Percentiles rank a stretch among this genome's conserved stretches.
phyloP scores from a whole-genome alignment of 2,888 invertebrate species.

The Pseudoips prasinana region DNA sequence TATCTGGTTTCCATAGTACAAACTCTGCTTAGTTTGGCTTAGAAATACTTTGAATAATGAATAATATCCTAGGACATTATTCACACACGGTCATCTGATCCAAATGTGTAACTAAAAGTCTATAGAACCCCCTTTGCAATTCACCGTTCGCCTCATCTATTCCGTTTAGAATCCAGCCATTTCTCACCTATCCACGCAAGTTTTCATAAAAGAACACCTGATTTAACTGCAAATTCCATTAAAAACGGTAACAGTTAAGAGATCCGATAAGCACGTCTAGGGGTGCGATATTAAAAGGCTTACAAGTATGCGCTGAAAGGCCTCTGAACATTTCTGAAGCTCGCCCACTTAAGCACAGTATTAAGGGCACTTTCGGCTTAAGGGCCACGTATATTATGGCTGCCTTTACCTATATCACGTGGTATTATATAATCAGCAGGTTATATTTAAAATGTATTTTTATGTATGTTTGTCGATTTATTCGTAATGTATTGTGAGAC shows the following conservation, averaged over 20 bases:
- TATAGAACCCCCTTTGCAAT: no score
- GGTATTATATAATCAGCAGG: slow-evolving; percentile 30
- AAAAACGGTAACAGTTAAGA: slow-evolving; percentile 59
- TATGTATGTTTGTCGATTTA: no score
- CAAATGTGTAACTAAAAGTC: no score
- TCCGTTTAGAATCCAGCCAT: no score
- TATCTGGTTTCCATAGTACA: no score
- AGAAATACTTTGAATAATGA: no score
- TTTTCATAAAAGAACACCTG: slow-evolving; percentile 22
- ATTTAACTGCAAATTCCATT: slow-evolving; percentile 53
- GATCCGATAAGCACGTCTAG: slow-evolving; percentile 60
- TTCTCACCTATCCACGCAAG: not conserved
- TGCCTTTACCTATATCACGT: slow-evolving; percentile 48
- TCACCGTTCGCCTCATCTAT: no score
- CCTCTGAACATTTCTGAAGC: slow-evolving; percentile 74
- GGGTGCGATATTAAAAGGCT: slow-evolving; percentile 79
- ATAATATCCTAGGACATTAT: no score
- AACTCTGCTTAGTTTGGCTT: no score
- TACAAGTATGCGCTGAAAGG: slow-evolving; percentile 78
- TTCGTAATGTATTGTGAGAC: no score
- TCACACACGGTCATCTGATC: no score
- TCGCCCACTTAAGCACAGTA: slow-evolving; percentile 78
- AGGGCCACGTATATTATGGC: slow-evolving; percentile 71
- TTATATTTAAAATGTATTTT: not conserved
- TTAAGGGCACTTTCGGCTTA: slow-evolving; percentile 76